Conservation (phyloP, 2,113 vertebrate species). For the Mastomys coucha region DNA sequence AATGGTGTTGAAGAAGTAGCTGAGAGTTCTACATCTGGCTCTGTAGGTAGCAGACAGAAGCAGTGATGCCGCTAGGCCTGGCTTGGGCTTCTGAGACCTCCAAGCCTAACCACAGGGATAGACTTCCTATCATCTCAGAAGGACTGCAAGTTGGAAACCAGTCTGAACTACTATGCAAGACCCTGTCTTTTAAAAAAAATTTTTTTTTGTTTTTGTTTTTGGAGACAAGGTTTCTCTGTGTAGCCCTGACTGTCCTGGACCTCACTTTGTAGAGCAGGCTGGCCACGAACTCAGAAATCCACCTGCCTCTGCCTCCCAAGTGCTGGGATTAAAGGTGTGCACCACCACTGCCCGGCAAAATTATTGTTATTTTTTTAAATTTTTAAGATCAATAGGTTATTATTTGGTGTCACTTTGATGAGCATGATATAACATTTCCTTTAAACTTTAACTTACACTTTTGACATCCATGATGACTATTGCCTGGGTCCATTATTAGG, state of each 20-base stretch:
- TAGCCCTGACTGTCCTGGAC: too few species aligned
- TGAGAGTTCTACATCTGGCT: neutral
- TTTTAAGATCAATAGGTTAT: neutral
- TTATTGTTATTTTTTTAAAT: neutral
- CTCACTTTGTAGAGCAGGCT: too few species aligned
- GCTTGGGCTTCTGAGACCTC: neutral
- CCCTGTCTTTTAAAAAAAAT: neutral
- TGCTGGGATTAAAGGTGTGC: too few species aligned
- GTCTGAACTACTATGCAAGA: neutral
- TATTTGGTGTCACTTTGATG: neutral
- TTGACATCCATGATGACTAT: neutral
- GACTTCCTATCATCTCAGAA: neutral
- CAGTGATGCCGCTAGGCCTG: neutral
- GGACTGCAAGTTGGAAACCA: neutral
- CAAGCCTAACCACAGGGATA: neutral
- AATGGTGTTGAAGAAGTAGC: neutral
- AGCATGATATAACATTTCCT: slow-evolving; percentile 23
- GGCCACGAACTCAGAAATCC: too few species aligned
- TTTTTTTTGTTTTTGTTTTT: too few species aligned
- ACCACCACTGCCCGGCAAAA: too few species aligned
- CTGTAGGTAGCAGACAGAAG: neutral
- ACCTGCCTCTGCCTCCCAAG: too few species aligned
- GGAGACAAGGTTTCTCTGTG: too few species aligned
- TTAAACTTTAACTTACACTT: slow-evolving; percentile 3
- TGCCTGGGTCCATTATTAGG: slow-evolving; percentile 21